Percentiles rank a stretch among this genome's conserved stretches.
phyloP scores from a whole-genome alignment of 1,140 invertebrate genomes.

The Apis dorsata region DNA sequence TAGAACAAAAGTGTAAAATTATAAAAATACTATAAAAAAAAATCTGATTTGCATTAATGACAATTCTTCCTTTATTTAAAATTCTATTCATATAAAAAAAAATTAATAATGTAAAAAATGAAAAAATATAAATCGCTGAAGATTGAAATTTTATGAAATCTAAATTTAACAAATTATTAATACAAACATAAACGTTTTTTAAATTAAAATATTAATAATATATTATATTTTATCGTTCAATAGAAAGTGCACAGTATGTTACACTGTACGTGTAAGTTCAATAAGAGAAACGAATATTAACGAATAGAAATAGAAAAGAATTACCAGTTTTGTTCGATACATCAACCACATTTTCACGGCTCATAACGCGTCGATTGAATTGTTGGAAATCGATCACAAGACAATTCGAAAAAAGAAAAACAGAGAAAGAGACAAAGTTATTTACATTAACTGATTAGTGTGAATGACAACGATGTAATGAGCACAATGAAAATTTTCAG shows the following conservation, averaged over 20 bases:
- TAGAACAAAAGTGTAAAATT: background rate
- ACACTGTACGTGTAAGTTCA: too few relatives aligned
- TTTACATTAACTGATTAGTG: slow-evolving; percentile 12
- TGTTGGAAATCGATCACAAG: background rate
- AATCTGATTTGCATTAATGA: background rate
- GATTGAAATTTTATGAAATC: background rate
- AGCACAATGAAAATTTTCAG: slow-evolving; percentile 25
- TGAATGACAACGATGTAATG: slow-evolving; percentile 35
- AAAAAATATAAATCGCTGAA: background rate
- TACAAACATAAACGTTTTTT: background rate
- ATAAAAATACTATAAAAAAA: background rate
- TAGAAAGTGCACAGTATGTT: background rate
- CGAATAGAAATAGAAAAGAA: background rate
- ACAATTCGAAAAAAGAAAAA: background rate
- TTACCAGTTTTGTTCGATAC: slow-evolving; percentile 41
- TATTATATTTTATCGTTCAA: slow-evolving; percentile 7
- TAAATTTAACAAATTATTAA: slow-evolving; percentile 6
- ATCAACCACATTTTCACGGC: slow-evolving; percentile 22
- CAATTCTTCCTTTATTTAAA: background rate
- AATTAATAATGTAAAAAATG: background rate
- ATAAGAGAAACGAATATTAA: background rate
- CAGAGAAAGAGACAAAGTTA: background rate
- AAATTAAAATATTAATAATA: background rate
- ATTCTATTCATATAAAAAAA: background rate
- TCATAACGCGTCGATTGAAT: slow-evolving; percentile 35